Percentiles rank a stretch among this genome's conserved stretches.
Conservation (phyloP, 2,888 invertebrate species). For the Agrochola lychnidis region DNA sequence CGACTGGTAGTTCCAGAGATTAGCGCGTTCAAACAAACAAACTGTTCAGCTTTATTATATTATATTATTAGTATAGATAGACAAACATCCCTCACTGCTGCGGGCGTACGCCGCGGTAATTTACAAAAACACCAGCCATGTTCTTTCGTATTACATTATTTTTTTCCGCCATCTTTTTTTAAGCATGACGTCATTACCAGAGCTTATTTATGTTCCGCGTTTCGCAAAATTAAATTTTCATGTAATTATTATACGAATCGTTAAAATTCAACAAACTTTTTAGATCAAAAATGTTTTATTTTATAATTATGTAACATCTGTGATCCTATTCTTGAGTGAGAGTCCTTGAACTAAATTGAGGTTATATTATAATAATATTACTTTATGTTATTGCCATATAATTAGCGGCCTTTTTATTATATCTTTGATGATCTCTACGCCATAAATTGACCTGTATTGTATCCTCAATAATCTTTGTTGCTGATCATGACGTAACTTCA, state of each 20-base stretch:
- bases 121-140: slow-evolving; percentile 56
- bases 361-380: not conserved
- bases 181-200: slow-evolving; percentile 47
- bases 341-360: slow-evolving; percentile 39
- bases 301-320: slow-evolving; percentile 40
- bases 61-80: not conserved
- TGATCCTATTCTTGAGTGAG: not conserved
- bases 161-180: slow-evolving; percentile 29
- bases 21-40: not conserved
- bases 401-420: slow-evolving; percentile 8
- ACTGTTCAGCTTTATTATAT: not conserved
- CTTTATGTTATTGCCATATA: slow-evolving; percentile 10
- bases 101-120: slow-evolving; percentile 48
- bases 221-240: slow-evolving; percentile 54
- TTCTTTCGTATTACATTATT: slow-evolving; percentile 42
- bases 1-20: not conserved
- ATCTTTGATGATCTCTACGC: slow-evolving; percentile 1
- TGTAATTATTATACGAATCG: slow-evolving; percentile 54
- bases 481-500: slow-evolving; percentile 14
- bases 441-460: not conserved
- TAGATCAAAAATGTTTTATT: slow-evolving; percentile 31
- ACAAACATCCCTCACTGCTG: slow-evolving; percentile 39
- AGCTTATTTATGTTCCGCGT: slow-evolving; percentile 53
- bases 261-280: slow-evolving; percentile 49
- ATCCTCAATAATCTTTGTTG: not conserved